A percentile compares a stretch with the other conserved stretches of the same genome.
phyloP scores from a whole-genome alignment of 2,888 invertebrate genomes.

The Phaonia tiefii region DNA sequence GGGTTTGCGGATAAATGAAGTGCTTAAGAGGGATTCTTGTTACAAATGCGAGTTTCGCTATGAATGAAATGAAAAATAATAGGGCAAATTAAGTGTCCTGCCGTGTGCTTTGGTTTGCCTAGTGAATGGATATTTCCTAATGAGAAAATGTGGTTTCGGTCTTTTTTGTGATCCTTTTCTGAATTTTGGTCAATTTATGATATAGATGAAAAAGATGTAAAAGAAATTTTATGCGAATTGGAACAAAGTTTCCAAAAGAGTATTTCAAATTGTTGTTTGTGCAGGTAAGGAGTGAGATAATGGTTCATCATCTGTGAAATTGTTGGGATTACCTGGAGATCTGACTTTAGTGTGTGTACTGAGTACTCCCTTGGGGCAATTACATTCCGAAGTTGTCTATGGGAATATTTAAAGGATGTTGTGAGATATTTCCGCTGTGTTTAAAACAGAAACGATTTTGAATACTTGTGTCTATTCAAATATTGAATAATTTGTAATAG shows the following conservation, averaged over 20 bases:
- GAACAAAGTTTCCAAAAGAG: constrained; percentile 2
- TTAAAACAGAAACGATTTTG: no score
- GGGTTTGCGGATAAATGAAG: constrained; percentile 28
- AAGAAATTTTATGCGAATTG: constrained; percentile 20
- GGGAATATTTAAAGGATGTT: no score
- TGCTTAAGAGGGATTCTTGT: neutral
- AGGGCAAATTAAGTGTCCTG: constrained; percentile 7
- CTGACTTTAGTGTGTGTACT: no score
- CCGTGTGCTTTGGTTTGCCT: neutral
- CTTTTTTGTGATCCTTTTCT: neutral
- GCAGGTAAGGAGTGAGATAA: neutral
- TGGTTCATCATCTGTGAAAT: neutral
- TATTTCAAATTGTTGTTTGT: neutral
- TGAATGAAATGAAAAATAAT: constrained; percentile 32
- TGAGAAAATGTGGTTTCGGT: constrained; percentile 25
- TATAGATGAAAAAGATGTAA: constrained; percentile 11
- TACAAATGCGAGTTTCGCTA: neutral
- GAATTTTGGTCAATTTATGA: neutral
- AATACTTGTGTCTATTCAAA: no score
- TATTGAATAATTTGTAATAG: no score
- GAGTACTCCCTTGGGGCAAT: neutral
- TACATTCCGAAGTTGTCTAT: neutral
- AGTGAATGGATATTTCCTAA: neutral
- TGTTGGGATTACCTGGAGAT: neutral
- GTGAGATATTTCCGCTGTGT: no score